These are phyloP conservation scores for Philereme vetulata DNA, from an alignment of 2,888 invertebrate genomes.

Conservation along the genomic window DNA sequence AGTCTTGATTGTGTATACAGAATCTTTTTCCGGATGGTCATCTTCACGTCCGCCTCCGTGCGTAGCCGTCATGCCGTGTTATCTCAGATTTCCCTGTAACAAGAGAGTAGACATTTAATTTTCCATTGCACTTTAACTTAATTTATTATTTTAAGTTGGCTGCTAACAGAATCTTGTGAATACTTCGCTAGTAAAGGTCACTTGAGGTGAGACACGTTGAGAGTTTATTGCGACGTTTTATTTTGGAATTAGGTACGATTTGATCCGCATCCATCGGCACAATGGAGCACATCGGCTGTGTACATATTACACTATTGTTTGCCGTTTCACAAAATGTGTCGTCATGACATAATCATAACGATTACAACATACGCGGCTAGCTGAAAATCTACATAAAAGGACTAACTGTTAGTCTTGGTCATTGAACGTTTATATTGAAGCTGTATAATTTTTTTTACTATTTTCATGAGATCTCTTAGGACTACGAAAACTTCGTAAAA, in stretches of 20 bases:
- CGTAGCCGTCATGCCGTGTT: slow-evolving; percentile 86
- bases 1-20: slow-evolving; percentile 85
- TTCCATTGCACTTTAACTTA: neutral
- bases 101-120: slow-evolving; percentile 20
- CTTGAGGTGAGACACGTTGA: slow-evolving; percentile 4
- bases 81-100: slow-evolving; percentile 82
- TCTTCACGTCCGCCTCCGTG: slow-evolving; percentile 83
- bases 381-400: slow-evolving; percentile 2
- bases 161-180: slow-evolving; percentile 4
- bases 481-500: neutral
- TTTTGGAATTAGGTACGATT: slow-evolving; percentile 63
- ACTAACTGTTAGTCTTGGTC: too few species aligned
- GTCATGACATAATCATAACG: slow-evolving; percentile 60
- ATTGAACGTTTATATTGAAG: too few species aligned
- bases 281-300: slow-evolving; percentile 61
- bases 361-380: slow-evolving; percentile 34
- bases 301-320: slow-evolving; percentile 65
- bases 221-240: slow-evolving; percentile 35
- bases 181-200: slow-evolving; percentile 5
- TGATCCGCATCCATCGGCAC: slow-evolving; percentile 62
- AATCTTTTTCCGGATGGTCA: slow-evolving; percentile 78
- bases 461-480: neutral
- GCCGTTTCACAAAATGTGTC: slow-evolving; percentile 63
- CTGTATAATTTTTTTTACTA: too few species aligned
- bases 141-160: neutral